Evolutionary conservation across 2,113 vertebrate species (phyloP), one percentile per base, ranked within the genome.

Genomic region (Coregonus clupeaformis): DNA sequence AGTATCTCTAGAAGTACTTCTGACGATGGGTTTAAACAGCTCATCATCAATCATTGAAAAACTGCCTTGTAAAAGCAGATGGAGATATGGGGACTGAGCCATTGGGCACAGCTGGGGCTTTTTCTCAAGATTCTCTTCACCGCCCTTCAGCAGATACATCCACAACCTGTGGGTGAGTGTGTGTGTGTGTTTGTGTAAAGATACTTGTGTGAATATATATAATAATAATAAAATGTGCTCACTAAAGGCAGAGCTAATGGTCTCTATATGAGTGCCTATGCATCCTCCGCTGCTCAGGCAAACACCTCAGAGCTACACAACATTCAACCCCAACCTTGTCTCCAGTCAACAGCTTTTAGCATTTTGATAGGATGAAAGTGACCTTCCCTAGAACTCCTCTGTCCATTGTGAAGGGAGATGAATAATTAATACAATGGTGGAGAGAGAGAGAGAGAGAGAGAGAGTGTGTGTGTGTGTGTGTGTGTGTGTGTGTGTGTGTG

Each of bases 151-250:
- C 52, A 55, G 52, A 55, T 1, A 55, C 52, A 55, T 20, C 18
- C 18, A 20, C 52, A 55, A 20, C 81, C 82, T 72, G 78, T 71
- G 45, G 57, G 57, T 65, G 55, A 30, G 70, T 69, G 76, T 68
- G 72, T 76, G 69, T 69, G 27, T 74, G 18, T 4, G 32, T 77
- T 52, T 52, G 18, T 49, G 64, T 76, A 42, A 42, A 42, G 9
- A 42, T 11, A 9, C 36, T 42, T 42, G 52, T 60, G 25, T n/a
- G 9, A 42, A 42, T 42, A 42, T 42, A 11, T 42, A 11, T 42
- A 42, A 42, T 3, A 42, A 42, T 3, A 42, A 42, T 42, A 42
- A 11, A 42, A 42, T 11, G 7, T 11, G 9, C 36, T 12, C 36
- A 42, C 36, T 42, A 42, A 42, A 9, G 36, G 36, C 36, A 42